Percentiles rank a stretch among this genome's conserved stretches.
Evolutionary conservation across 2,888 invertebrate genomes (phyloP).

Genomic region (Aleiodes testaceus): DNA sequence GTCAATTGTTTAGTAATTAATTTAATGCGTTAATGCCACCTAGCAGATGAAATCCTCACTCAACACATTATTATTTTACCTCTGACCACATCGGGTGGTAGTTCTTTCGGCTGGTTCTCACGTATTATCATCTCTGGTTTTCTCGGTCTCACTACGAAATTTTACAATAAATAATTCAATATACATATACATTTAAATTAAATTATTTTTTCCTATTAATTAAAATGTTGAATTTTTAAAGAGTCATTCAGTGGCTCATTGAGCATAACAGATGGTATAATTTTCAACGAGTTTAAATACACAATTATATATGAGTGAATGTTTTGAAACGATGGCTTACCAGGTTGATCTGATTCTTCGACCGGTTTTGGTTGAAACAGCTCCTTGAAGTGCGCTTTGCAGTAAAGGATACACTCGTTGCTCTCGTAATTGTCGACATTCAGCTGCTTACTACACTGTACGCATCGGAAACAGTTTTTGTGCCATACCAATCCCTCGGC

Average conservation of each 20-base stretch:
- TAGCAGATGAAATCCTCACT: conserved; percentile 22
- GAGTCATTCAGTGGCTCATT: not conserved
- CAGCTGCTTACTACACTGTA: conserved; percentile 93
- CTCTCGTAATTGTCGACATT: conserved; percentile 95
- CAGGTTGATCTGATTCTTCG: conserved; percentile 80
- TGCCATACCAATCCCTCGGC: conserved; percentile 94
- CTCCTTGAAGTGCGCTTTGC: conserved; percentile 94
- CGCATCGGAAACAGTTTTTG: conserved; percentile 95
- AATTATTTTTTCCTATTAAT: too few relatives aligned
- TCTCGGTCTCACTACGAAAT: conserved; percentile 77
- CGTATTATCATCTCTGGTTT: conserved; percentile 92
- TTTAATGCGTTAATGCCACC: conserved; percentile 21
- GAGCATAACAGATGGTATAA: not conserved
- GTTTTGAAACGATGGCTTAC: conserved; percentile 74
- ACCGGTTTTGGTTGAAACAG: conserved; percentile 93
- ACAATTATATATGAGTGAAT: not conserved
- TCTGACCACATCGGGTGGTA: conserved; percentile 94
- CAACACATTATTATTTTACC: conserved; percentile 75
- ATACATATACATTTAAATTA: too few relatives aligned
- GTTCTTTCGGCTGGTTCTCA: conserved; percentile 91
- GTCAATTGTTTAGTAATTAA: conserved; percentile 26
- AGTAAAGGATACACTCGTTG: conserved; percentile 91
- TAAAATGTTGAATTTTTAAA: too few relatives aligned
- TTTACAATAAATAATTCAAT: not conserved
- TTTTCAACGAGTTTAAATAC: not conserved